Conservation (phyloP, 1,140 invertebrate genomes). For the Ptiloglossa arizonensis region DNA sequence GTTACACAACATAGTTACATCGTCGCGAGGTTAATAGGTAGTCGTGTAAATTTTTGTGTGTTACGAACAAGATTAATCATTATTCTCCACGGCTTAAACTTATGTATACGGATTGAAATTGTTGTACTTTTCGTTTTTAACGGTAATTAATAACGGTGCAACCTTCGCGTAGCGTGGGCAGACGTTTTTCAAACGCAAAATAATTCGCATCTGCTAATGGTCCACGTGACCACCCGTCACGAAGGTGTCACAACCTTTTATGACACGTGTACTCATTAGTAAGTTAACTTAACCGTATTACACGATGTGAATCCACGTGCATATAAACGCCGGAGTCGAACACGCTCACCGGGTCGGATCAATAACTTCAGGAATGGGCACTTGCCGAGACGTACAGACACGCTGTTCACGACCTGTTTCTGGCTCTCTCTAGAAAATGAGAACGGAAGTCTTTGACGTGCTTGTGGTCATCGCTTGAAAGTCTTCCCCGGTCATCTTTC, state of each 20-base stretch:
- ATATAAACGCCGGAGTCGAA: conserved; percentile 58
- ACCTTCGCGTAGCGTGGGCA: too few relatives aligned
- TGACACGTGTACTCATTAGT: conserved; percentile 33
- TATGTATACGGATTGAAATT: too few relatives aligned
- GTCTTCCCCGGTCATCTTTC: conserved; percentile 3
- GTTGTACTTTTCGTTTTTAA: not conserved
- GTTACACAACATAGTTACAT: too few relatives aligned
- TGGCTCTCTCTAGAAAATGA: conserved; percentile 49
- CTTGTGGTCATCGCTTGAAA: not conserved
- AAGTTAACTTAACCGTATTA: conserved; percentile 61
- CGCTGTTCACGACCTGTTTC: conserved; percentile 47
- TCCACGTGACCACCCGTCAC: not conserved
- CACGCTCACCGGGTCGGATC: conserved; percentile 65
- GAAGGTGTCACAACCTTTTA: conserved; percentile 6
- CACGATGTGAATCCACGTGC: conserved; percentile 52
- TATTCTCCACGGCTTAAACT: too few relatives aligned
- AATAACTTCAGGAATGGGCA: conserved; percentile 66
- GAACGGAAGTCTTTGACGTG: conserved; percentile 42
- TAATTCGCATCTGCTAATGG: not conserved
- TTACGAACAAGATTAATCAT: too few relatives aligned
- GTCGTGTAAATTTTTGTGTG: too few relatives aligned
- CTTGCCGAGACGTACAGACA: conserved; percentile 50
- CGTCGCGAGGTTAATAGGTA: too few relatives aligned
- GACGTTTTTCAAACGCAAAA: not conserved
- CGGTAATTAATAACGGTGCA: too few relatives aligned